Percentiles rank a stretch among this genome's conserved stretches.
These are phyloP conservation scores for Psophia crepitans DNA, from an alignment of 2,113 vertebrate species.

Conservation along the genomic window DNA sequence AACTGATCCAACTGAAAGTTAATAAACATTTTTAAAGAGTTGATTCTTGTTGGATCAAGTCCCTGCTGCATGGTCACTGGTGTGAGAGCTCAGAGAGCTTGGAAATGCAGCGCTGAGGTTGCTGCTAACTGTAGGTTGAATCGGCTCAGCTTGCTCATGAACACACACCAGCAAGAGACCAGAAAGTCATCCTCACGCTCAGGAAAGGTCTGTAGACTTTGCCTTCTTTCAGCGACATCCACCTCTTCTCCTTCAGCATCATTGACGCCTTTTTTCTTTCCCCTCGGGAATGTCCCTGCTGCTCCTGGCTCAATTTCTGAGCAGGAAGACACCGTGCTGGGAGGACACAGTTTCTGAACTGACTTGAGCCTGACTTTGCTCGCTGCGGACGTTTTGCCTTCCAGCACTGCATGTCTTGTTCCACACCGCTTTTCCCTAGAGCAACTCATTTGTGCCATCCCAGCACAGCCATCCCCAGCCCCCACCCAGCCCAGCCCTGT, in stretches of 20 bases:
- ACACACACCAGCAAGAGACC: not conserved
- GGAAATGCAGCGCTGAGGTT: not conserved
- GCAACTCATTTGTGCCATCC: not conserved
- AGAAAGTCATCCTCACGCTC: not conserved
- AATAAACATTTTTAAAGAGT: not conserved
- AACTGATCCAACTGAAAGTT: not conserved
- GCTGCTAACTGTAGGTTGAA: not conserved
- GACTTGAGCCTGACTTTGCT: not conserved
- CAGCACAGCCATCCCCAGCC: not conserved
- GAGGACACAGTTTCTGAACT: not conserved
- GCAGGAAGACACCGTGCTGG: not conserved
- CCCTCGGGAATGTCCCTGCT: not conserved
- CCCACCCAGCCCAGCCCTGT: not conserved
- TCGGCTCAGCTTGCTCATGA: not conserved
- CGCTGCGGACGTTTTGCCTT: rapidly evolving
- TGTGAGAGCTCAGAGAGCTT: not conserved
- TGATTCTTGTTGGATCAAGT: not conserved
- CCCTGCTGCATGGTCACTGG: not conserved
- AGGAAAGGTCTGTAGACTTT: not conserved
- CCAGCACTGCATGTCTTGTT: not conserved
- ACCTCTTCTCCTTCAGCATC: not conserved
- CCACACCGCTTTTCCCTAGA: not conserved
- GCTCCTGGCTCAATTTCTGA: not conserved
- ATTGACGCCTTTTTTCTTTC: not conserved
- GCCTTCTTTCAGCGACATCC: not conserved